phyloP scores from a whole-genome alignment of 2,888 invertebrate species.

The Cinara cedri region DNA sequence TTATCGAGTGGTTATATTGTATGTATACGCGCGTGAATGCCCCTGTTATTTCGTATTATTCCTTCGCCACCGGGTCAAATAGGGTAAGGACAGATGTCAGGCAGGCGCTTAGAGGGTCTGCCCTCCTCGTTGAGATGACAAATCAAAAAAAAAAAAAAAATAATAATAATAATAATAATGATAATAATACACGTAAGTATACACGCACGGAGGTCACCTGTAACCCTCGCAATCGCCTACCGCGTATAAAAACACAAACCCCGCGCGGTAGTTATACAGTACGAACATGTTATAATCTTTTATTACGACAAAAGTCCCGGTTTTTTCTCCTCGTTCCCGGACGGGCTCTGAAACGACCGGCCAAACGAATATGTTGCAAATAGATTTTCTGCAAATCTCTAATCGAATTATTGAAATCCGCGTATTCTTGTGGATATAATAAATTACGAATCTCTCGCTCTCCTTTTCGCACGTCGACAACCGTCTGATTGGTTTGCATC shows the following conservation, averaged over 20 bases:
- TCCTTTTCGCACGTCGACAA: too few relatives aligned
- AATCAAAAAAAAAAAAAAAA: conserved; percentile 41
- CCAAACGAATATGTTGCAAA: too few relatives aligned
- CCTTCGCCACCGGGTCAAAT: conserved; percentile 38
- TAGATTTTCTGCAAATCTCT: too few relatives aligned
- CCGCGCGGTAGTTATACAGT: background rate
- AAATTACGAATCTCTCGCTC: too few relatives aligned
- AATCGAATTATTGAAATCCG: too few relatives aligned
- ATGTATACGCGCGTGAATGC: conserved; percentile 26
- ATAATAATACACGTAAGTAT: background rate
- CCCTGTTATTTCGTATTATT: conserved; percentile 29
- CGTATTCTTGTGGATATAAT: too few relatives aligned
- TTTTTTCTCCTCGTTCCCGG: too few relatives aligned
- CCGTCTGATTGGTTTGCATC: too few relatives aligned
- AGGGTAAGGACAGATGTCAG: conserved; percentile 54
- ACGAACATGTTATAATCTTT: too few relatives aligned
- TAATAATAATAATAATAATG: conserved; percentile 15
- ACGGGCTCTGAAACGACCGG: too few relatives aligned
- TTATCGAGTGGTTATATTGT: conserved; percentile 50
- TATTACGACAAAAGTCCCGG: too few relatives aligned
- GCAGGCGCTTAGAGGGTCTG: conserved; percentile 49
- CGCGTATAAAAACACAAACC: background rate
- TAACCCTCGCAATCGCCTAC: conserved; percentile 6
- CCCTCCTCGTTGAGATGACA: conserved; percentile 45
- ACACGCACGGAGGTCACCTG: conserved; percentile 28